phyloP scores from a whole-genome alignment of 1,140 invertebrate genomes.

The Zaprionus africanus region DNA sequence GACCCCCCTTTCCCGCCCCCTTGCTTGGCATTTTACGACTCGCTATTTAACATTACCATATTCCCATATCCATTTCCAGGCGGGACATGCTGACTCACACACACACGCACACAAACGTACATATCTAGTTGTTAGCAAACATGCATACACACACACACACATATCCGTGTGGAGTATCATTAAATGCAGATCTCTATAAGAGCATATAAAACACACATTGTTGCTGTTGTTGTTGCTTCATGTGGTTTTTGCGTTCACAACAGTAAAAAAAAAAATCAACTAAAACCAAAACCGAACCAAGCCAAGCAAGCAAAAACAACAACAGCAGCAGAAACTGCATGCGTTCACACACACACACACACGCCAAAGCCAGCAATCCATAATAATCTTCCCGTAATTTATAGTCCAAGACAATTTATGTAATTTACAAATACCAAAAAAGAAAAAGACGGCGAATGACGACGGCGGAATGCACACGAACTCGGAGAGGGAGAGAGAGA shows the following conservation, averaged over 20 bases:
- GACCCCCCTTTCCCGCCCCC: neutral
- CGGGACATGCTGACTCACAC: constrained; percentile 6
- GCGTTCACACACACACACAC: constrained; percentile 14
- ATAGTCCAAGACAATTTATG: constrained; percentile 83
- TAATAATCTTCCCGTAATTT: constrained; percentile 83
- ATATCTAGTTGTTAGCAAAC: constrained; percentile 35
- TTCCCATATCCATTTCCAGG: constrained; percentile 50
- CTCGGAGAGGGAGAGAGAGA: constrained; percentile 19
- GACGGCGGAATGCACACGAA: constrained; percentile 41
- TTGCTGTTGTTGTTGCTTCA: constrained; percentile 7
- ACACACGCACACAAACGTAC: constrained; percentile 10
- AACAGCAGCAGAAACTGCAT: constrained; percentile 35
- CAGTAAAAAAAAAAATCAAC: constrained; percentile 17
- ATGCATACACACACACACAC: constrained; percentile 7
- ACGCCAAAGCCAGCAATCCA: constrained; percentile 64
- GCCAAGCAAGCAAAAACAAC: constrained; percentile 32
- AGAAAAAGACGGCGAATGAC: constrained; percentile 65
- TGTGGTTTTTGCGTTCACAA: constrained; percentile 42
- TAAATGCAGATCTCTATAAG: constrained; percentile 80
- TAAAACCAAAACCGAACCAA: constrained; percentile 48
- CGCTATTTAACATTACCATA: constrained; percentile 55
- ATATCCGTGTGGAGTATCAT: constrained; percentile 67
- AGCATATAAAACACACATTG: constrained; percentile 53
- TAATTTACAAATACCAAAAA: constrained; percentile 82
- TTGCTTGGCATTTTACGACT: constrained; percentile 44